These are phyloP conservation scores for Lepidonotus clava DNA, from an alignment of 2,888 invertebrate genomes.

Conservation along the genomic window DNA sequence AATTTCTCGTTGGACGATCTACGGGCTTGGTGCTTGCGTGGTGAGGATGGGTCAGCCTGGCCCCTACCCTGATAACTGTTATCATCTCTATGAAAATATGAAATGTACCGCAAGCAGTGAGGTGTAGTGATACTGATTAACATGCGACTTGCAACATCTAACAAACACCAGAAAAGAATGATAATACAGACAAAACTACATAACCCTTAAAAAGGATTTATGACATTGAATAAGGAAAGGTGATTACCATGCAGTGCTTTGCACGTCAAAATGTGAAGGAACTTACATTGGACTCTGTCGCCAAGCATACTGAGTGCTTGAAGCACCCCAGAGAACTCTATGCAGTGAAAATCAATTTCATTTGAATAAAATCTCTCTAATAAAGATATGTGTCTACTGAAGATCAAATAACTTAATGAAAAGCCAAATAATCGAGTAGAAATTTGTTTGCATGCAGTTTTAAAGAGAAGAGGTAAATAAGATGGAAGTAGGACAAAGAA, in stretches of 20 bases:
- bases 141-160: background rate
- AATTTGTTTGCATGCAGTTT: too few relatives aligned
- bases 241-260: background rate
- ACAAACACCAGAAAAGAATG: too few relatives aligned
- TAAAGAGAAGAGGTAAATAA: too few relatives aligned
- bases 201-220: too few relatives aligned
- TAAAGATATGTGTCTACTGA: background rate
- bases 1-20: background rate
- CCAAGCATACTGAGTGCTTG: conserved; percentile 18
- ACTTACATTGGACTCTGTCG: background rate
- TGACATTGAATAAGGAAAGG: too few relatives aligned
- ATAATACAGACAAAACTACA: background rate
- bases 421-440: background rate
- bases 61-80: background rate
- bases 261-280: background rate
- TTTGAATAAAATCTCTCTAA: background rate
- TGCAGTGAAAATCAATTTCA: background rate
- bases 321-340: background rate
- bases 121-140: background rate
- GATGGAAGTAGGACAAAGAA: too few relatives aligned
- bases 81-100: background rate
- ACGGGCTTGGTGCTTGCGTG: background rate
- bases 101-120: background rate
- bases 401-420: background rate
- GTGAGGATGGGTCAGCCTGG: background rate